Evolutionary conservation across 2,888 invertebrate genomes (phyloP).

Genomic region (Eudasyphora cyanicolor): DNA sequence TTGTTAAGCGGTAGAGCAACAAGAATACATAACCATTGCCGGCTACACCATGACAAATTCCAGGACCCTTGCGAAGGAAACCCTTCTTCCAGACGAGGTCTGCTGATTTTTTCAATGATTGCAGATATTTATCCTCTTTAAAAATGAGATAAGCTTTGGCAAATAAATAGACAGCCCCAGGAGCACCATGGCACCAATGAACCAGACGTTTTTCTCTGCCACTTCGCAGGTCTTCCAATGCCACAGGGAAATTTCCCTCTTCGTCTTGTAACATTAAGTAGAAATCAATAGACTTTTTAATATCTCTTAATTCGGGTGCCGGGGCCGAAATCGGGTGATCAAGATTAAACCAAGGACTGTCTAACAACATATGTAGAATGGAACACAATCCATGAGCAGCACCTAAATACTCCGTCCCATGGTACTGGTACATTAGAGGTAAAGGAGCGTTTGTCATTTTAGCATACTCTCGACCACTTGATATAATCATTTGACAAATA

Average conservation of each 20-base stretch:
- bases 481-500: conserved; percentile 86
- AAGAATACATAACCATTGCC: conserved; percentile 92
- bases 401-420: conserved; percentile 81
- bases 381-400: conserved; percentile 85
- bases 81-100: conserved; percentile 92
- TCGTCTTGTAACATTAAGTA: conserved; percentile 82
- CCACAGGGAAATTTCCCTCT: conserved; percentile 89
- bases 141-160: conserved; percentile 89
- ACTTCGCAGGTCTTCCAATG: conserved; percentile 83
- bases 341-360: conserved; percentile 80
- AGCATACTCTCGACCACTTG: conserved; percentile 87
- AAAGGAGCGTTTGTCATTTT: conserved; percentile 82
- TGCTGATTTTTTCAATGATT: conserved; percentile 85
- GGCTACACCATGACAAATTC: conserved; percentile 93
- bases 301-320: conserved; percentile 80
- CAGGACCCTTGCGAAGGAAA: conserved; percentile 91
- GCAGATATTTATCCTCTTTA: conserved; percentile 86
- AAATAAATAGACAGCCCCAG: conserved; percentile 89
- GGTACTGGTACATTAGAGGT: conserved; percentile 88
- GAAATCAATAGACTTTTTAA: conserved; percentile 85
- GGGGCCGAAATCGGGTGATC: conserved; percentile 72
- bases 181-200: conserved; percentile 96
- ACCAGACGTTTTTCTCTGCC: conserved; percentile 85
- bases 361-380: conserved; percentile 85
- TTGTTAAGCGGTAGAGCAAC: conserved; percentile 87